A percentile compares a stretch with the other conserved stretches of the same genome.
These are phyloP conservation scores for Lithophane socia DNA, from an alignment of 2,888 invertebrate genomes.

Conservation along the genomic window DNA sequence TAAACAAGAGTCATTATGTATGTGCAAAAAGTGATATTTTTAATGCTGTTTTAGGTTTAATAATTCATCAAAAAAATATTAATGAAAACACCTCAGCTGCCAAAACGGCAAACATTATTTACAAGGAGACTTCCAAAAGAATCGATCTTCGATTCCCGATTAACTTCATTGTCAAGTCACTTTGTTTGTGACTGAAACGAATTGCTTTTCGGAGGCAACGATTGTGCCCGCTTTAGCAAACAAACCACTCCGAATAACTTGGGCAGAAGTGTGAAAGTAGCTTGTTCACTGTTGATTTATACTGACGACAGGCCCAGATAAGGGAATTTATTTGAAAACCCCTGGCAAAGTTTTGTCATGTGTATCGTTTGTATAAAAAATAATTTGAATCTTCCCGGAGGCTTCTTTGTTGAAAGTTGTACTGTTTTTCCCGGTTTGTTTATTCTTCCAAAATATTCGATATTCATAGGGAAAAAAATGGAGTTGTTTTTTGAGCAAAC, in stretches of 20 bases:
- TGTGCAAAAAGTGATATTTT: neutral
- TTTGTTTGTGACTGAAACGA: conserved; percentile 77
- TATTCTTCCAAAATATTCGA: conserved; percentile 6
- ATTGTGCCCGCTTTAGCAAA: conserved; percentile 76
- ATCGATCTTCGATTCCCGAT: conserved; percentile 71
- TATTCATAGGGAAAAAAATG: neutral
- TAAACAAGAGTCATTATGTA: neutral
- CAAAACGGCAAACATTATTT: conserved; percentile 62
- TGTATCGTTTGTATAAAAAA: conserved; percentile 72
- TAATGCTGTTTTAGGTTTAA: neutral
- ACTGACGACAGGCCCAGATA: conserved; percentile 78
- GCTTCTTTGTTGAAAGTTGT: conserved; percentile 46
- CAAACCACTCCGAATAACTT: conserved; percentile 77
- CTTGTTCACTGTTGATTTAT: conserved; percentile 79
- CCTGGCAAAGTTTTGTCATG: conserved; percentile 70
- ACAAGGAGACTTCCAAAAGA: conserved; percentile 61
- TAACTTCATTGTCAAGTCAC: conserved; percentile 76
- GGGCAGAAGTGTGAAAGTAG: conserved; percentile 75
- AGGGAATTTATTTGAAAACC: conserved; percentile 77
- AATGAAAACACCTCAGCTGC: conserved; percentile 13
- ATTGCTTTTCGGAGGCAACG: conserved; percentile 76
- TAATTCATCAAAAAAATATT: neutral
- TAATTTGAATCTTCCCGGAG: conserved; percentile 61
- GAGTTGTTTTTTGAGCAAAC: neutral
- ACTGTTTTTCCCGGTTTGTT: conserved; percentile 28